Base-by-base conservation (phyloP, 2,888 invertebrate genomes). In the Zonitis immaculata region DNA sequence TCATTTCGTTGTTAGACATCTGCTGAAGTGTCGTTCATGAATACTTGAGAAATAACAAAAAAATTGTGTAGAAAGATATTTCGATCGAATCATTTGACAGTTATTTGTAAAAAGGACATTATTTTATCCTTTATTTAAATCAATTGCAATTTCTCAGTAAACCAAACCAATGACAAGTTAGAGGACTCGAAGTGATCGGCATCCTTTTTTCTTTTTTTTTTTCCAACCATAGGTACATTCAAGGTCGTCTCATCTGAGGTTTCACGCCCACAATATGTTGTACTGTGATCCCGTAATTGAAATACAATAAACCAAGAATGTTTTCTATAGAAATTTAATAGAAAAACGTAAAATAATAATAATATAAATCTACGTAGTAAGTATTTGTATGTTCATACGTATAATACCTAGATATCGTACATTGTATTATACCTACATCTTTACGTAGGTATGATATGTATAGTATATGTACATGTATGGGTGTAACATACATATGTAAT, bases 211-310 rank as follows among this genome's bases (percentile, higher is more conserved):
- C 5, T n/a, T 22, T 22, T 22, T 22, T 22, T 22, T 22, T 22
- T 22, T 3, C 3, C 3, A 48, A 52, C 26, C 26, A 47, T 42
- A 47, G 16, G 18, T 35, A 22, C 5, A 32, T 42, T 48, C 54
- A 54, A 54, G 54, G 54, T 54, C 51, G 54, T 54, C 53, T 54
- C n/a, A n/a, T n/a, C 51, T 51, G 46, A 35, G 27, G 42, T 43
- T 49, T 52, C 44, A 54, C 51, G 51, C 54, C 57, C 47, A 51
- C 51, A 26, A 35, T 35, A 47, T 47, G 42, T 45, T n/a, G n/a
- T n/a, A 56, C 51, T 55, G 47, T 51, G 53, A 54, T 57, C 48
- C 49, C 35, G 50, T 56, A 56, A 56, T 56, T 56, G 56, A 56
- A 56, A 56, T 39, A 56, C 52, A 49, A 53, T 52, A 48, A 56